Evolutionary conservation across 2,113 vertebrate species (phyloP).

Genomic region (Lepus americanus): DNA sequence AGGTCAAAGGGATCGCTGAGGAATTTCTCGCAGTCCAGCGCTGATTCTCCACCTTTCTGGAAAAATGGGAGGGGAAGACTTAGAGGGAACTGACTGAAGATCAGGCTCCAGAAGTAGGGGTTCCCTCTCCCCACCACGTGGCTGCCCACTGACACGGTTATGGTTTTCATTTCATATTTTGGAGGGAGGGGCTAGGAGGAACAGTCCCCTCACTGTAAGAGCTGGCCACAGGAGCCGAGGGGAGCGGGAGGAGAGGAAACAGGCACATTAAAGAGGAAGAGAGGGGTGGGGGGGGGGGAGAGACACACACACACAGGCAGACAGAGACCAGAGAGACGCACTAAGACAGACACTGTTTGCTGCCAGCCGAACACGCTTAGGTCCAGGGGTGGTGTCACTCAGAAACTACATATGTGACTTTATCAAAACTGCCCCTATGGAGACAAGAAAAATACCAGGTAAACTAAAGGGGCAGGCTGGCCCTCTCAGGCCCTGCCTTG

Average conservation of each 20-base stretch:
- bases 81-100: conserved; percentile 23
- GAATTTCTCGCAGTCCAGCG: conserved; percentile 65
- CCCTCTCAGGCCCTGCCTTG: conserved; percentile 12
- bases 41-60: conserved; percentile 45
- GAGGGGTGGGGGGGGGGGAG: conserved; percentile 68
- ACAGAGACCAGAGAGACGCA: conserved; percentile 76
- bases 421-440: conserved; percentile 53
- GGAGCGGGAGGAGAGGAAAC: conserved; percentile 77
- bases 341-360: conserved; percentile 80
- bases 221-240: conserved; percentile 78
- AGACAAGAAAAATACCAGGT: conserved; percentile 73
- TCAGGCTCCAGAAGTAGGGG: not conserved
- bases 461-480: conserved; percentile 32
- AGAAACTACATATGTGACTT: conserved; percentile 45
- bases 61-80: conserved; percentile 48
- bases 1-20: conserved; percentile 75
- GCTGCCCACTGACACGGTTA: conserved; percentile 76
- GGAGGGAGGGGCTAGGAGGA: conserved; percentile 83
- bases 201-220: conserved; percentile 84
- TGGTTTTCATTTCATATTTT: conserved; percentile 83
- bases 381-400: conserved; percentile 74
- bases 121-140: not conserved
- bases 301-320: conserved; percentile 71
- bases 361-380: not conserved
- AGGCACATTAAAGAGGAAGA: conserved; percentile 84